Base-by-base conservation (phyloP, 2,797 vertebrate genomes). In the Syngnathus rostellatus region DNA sequence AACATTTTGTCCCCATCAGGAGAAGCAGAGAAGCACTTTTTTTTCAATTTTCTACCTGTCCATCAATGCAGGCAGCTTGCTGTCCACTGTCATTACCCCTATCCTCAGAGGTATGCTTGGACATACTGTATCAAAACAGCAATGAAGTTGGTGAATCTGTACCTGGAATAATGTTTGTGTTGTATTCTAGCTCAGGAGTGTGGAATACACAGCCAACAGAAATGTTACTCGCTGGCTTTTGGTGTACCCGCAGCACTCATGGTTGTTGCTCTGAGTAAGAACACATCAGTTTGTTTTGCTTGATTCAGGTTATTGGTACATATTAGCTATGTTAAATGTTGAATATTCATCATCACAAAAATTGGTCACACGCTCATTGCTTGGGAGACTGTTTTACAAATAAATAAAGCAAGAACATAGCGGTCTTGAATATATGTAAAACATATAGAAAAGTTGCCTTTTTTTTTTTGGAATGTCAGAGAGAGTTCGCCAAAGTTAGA, bases 41-140 rank as follows among this genome's bases (percentile, higher is more conserved):
- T 99, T 99, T 83, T 98, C 97, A 77, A 93, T 98, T 75, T 98
- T 97, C 87, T 98, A 98, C 78, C 80, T 98, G 83, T 89, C 95
- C 68, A 94, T 99, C 82, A 98, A 98, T n/a, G 93, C 93, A 48
- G 97, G 96, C 78, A 98, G 95, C 71, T 90, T 99, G 66, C 60
- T 99, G 21, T 98, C 97, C 68, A 98, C 95, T 0, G 31, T 99
- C 81, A 84, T 98, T 84, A 98, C 96, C 0, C 95, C 97, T 67
- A 88, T 89, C 37, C 90, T 99, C 73, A 92, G 93, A 97, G 92
- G 97, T 95, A 88, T 17, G 5, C 4, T 21, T n/a, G 31, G 48
- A 53, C 2, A 38, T 37, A 54, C 3, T 12, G 10, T 1, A 21
- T 8, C 19, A 17, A 54, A 21, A 65, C 16, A 31, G 11, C 9